These are phyloP conservation scores for Tiliacea citrago DNA, from an alignment of 2,888 invertebrate species.

Conservation along the genomic window DNA sequence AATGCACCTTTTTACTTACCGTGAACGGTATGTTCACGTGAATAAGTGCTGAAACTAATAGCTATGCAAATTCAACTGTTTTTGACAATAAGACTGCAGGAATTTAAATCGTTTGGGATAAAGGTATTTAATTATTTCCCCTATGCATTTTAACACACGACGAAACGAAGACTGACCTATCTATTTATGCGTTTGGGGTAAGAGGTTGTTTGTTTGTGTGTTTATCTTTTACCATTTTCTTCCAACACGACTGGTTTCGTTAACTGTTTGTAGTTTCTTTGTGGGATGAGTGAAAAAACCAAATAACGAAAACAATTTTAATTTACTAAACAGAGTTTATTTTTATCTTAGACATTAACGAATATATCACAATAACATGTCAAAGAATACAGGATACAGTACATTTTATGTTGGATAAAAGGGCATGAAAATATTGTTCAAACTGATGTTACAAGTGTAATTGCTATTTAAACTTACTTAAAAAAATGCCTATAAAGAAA, in stretches of 20 bases:
- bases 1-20: constrained; percentile 60
- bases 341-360: constrained; percentile 15
- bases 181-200: background rate
- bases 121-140: constrained; percentile 4
- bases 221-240: constrained; percentile 14
- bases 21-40: constrained; percentile 20
- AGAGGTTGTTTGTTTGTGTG: constrained; percentile 2
- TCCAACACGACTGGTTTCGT: constrained; percentile 5
- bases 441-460: background rate
- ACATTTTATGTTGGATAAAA: constrained; percentile 20
- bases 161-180: background rate
- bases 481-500: constrained; percentile 1
- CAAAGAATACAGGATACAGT: constrained; percentile 12
- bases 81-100: constrained; percentile 25
- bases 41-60: constrained; percentile 41
- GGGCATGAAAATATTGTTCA: background rate
- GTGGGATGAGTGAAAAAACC: background rate
- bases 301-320: constrained; percentile 18
- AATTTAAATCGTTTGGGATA: constrained; percentile 25
- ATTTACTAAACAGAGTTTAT: constrained; percentile 33
- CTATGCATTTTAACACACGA: background rate
- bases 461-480: constrained; percentile 2
- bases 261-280: background rate
- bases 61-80: constrained; percentile 48
- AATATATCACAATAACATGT: constrained; percentile 34